These are phyloP conservation scores for Tetrax tetrax DNA, from an alignment of 2,113 vertebrate genomes.

Conservation along the genomic window DNA sequence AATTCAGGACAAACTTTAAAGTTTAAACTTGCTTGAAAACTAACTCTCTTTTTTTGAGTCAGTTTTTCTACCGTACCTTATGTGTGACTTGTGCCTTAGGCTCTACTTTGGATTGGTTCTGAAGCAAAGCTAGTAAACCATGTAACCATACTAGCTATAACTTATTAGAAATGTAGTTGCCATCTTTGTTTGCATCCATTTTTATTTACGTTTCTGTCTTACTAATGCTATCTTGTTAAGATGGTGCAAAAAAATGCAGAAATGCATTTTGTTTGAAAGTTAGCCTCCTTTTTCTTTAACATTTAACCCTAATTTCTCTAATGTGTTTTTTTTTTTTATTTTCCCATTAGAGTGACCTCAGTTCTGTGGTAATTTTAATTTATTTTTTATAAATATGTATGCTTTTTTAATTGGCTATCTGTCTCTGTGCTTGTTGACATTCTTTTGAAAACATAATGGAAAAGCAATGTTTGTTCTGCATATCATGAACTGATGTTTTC, in stretches of 20 bases:
- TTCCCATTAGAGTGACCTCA: conserved; percentile 99
- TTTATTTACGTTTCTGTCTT: conserved; percentile 76
- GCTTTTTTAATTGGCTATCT: conserved; percentile 77
- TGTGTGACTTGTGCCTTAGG: neutral
- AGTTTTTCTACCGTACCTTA: neutral
- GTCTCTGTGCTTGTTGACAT: conserved; percentile 76
- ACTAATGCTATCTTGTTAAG: conserved; percentile 80
- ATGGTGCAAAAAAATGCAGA: conserved; percentile 75
- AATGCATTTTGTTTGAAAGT: conserved; percentile 81
- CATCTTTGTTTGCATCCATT: conserved; percentile 73
- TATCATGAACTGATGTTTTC: neutral
- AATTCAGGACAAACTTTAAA: neutral
- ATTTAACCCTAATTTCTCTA: conserved; percentile 95
- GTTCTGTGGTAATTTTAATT: conserved; percentile 99
- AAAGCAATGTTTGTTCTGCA: conserved; percentile 79
- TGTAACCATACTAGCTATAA: conserved; percentile 28
- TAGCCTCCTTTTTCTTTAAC: conserved; percentile 86
- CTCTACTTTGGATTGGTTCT: neutral
- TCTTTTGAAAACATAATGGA: conserved; percentile 80
- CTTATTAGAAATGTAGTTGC: conserved; percentile 54
- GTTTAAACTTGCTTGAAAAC: neutral
- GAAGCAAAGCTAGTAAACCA: conserved; percentile 46
- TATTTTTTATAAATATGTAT: conserved; percentile 86
- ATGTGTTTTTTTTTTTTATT: conserved; percentile 95
- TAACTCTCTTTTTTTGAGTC: neutral